Evolutionary conservation across 2,113 vertebrate species (phyloP), one percentile per base, ranked within the genome.

Genomic region (Oncorhynchus clarkii): DNA sequence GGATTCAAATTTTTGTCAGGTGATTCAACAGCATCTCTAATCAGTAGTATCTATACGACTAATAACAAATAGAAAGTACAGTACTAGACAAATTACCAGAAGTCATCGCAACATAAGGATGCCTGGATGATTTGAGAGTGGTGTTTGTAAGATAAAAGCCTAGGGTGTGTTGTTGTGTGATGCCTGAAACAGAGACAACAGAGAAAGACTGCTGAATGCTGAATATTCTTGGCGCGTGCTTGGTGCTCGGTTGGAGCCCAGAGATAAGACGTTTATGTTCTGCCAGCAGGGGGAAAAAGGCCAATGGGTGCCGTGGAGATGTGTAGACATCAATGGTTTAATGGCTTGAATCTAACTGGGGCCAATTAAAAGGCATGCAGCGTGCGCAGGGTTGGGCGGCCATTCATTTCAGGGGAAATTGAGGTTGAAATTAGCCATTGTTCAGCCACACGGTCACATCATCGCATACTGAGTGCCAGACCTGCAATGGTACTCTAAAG

Each of bases 351-450:
- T 93, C 91, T 93, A 93, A 93, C 84, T 85, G 74, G 77, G 80
- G 76, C 91, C 91, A 94, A 87, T 93, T 93, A 93, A 94, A 91
- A 90, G 87, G 81, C 77, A 86, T 67, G 86, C 86, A 78, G 78
- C 76, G 80, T 92, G 91, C 82, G 75, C 85, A 24, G 65, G 84
- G 86, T 87, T 84, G 90, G 84, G 82, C 85, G 89, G 88, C 90
- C 82, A 77, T 89, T 94, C 92, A 76, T 93, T 94, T 92, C 85
- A 87, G 85, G 89, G 91, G 86, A 94, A 90, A 93, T 90, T 91
- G 89, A 91, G 92, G 89, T 88, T 93, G 88, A 92, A 93, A 94
- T 93, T 92, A 94, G 82, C 89, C 88, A 91, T 91, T 82, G 87
- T 90, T 81, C 87, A 79, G 76, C 88, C 90, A 86, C 88, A 85